These are phyloP conservation scores for Anthophora plumipes DNA, from an alignment of 2,888 invertebrate species.

Conservation along the genomic window DNA sequence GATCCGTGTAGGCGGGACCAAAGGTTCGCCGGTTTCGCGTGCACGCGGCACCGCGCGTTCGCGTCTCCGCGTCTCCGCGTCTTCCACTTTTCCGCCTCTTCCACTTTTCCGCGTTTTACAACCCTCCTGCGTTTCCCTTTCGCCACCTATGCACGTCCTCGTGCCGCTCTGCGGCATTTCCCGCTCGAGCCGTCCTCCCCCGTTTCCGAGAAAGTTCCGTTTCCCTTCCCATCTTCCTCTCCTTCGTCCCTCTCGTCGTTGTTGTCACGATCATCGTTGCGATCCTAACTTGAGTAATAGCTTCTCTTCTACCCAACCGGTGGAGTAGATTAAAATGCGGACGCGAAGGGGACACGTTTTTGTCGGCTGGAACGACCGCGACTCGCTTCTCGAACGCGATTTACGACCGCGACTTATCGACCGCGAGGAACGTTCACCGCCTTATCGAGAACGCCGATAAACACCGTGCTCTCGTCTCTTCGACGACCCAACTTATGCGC, in stretches of 20 bases:
- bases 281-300: no score
- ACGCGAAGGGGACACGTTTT: no score
- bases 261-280: no score
- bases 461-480: neutral
- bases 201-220: no score
- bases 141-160: no score
- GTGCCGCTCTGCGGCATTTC: no score
- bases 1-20: conserved; percentile 83
- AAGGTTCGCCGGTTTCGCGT: conserved; percentile 56
- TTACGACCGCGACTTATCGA: conserved; percentile 16
- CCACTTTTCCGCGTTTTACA: neutral
- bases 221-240: no score
- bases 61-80: neutral
- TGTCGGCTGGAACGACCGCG: no score
- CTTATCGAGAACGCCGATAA: conserved; percentile 11
- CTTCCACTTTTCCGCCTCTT: neutral
- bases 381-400: conserved; percentile 7
- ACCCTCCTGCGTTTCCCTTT: neutral
- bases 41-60: neutral
- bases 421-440: neutral
- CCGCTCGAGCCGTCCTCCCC: no score
- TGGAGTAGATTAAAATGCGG: no score
- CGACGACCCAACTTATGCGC: neutral
- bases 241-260: no score
- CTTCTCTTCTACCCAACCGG: no score